Base-by-base conservation (phyloP, 2,888 invertebrate genomes). In the Pristionchus japonicus region DNA sequence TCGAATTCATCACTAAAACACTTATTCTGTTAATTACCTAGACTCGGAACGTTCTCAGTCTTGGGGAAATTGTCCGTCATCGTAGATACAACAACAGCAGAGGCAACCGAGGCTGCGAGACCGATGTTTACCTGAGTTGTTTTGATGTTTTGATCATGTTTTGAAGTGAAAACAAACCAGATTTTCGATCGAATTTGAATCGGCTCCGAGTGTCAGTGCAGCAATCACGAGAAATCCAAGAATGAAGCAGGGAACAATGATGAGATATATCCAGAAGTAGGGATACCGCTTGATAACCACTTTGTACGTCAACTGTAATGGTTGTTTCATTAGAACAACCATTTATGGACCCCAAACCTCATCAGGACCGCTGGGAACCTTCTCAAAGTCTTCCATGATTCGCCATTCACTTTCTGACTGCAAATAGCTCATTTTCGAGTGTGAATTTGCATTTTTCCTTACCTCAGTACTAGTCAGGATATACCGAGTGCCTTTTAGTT, bases 31-130 rank as follows among this genome's bases (percentile, higher is more conserved):
- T n/a, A n/a, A n/a, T 52, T 20, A 82, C 82, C 82, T 1, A 82
- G 1, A 9, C 52, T 82, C 31, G 82, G 82, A 31, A 82, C 7
- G 0, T 6, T 23, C 20, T 49, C 34, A 7, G 82, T 82, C 20
- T 82, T 82, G 31, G 82, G 82, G 34, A 82, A 82, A 52, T 82
- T 7, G 23, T 82, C 82, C 4, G 34, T 31, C 82, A 82, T 82
- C 20, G 52, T 52, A 1, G 31, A 27, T 1, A 82, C 52, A 11
- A 82, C 52, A 7, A 83, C 82, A 0, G 82, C 34, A 23, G 82
- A 34, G 0, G 82, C 6, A 34, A 83, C 77, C 13, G 77, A 43
- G 1, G 77, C 40, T 20, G 77, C 77, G n/a, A 77, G 43, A n/a
- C 77, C 77, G 37, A 83, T 83, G 52, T 83, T 83, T 9, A 83